Conservation (phyloP, 2,888 invertebrate species). For the Aleiodes testaceus region DNA sequence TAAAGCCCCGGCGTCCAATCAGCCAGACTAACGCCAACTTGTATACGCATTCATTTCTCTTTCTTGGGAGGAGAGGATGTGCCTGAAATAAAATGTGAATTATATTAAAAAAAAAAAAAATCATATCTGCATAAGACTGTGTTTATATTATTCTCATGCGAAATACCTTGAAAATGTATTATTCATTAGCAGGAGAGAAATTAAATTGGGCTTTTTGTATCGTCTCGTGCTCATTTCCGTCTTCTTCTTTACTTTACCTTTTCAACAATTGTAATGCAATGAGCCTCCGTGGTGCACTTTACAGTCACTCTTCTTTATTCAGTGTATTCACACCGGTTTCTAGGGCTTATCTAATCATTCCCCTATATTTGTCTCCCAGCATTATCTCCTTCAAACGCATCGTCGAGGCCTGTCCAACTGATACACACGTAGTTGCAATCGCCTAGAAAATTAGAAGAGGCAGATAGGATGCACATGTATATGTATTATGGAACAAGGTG, state of each 20-base stretch:
- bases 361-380: constrained; percentile 47
- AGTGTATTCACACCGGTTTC: constrained; percentile 43
- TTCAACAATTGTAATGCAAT: constrained; percentile 1
- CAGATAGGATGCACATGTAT: constrained; percentile 23
- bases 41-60: constrained; percentile 29
- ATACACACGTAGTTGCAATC: constrained; percentile 12
- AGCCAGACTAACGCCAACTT: constrained; percentile 30
- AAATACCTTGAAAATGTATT: not conserved
- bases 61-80: constrained; percentile 4
- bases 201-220: constrained; percentile 22
- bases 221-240: not conserved
- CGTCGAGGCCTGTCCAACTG: constrained; percentile 7
- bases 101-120: not conserved
- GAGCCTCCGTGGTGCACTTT: constrained; percentile 20
- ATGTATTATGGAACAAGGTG: constrained; percentile 9
- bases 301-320: constrained; percentile 25
- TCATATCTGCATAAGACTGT: not conserved
- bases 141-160: not conserved
- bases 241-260: constrained; percentile 11
- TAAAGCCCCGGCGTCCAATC: constrained; percentile 49
- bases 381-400: constrained; percentile 45
- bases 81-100: not conserved
- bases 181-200: not conserved
- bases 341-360: constrained; percentile 54
- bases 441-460: constrained; percentile 5